Base-by-base conservation (phyloP, 2,113 vertebrate species). In the Anoplopoma fimbria region DNA sequence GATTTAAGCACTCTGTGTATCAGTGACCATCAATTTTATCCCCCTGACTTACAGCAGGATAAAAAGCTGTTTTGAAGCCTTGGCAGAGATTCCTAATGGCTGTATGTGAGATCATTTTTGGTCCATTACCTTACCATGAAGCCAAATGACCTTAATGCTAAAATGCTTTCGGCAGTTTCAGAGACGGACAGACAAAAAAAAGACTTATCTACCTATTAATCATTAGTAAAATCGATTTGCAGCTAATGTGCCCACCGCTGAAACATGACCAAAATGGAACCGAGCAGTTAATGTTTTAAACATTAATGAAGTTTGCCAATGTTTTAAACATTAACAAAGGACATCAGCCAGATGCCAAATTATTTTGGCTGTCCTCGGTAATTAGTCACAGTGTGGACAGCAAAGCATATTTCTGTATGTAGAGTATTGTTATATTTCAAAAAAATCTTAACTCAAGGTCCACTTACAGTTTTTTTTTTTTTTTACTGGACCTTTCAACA, bases 41-140 rank as follows among this genome's bases (percentile, higher is more conserved):
- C 4, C 61, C 36, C 27, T 69, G 47, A 71, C 55, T 83, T 80
- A 23, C 53, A 77, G 60, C 17, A 45, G 69, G 70, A 81, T 55
- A 23, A 55, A 83, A 81, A 4, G 55, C 62, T 55, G 29, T 57
- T 63, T 61, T 60, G 63, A 77, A 75, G 60, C 63, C 60, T 76
- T 86, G 73, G 51, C 72, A 61, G 69, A 60, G 69, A 73, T 81
- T 70, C 64, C 45, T 49, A 75, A 88, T 80, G 47, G 65, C 81
- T 70, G 42, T 15, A 68, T 75, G 58, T 73, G 65, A 79, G 76
- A 90, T 90, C 47, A 81, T 85, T 83, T 87, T 87, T 76, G 61
- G 55, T 78, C 85, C 84, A 89, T 90, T 91, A 88, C 87, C 82
- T 85, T 69, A 67, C 68, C 60, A 83, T 85, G 67, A 85, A 82